A percentile compares a stretch with the other conserved stretches of the same genome.
phyloP scores from a whole-genome alignment of 2,113 vertebrate genomes.

The Brachionichthys hirsutus region DNA sequence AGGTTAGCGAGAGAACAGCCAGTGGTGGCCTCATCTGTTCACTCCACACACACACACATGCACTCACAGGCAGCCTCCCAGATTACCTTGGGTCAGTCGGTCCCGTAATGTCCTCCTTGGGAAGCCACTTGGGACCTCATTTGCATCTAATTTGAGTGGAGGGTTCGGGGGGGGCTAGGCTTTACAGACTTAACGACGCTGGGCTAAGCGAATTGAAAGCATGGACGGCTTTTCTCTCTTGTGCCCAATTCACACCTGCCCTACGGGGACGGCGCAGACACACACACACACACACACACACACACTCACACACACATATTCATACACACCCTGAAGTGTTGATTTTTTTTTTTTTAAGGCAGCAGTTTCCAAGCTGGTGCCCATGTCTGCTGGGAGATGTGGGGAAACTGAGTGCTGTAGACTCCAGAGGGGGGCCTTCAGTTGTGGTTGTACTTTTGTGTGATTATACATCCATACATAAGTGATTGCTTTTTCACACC shows the following conservation, averaged over 20 bases:
- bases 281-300: constrained; percentile 33
- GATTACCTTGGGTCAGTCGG: constrained; percentile 67
- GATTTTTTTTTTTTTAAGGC: constrained; percentile 32
- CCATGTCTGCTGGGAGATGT: constrained; percentile 33
- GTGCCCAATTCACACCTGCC: constrained; percentile 71
- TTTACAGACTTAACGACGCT: constrained; percentile 63
- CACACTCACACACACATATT: constrained; percentile 19
- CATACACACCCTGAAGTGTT: constrained; percentile 40
- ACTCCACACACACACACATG: constrained; percentile 22
- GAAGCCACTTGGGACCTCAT: constrained; percentile 75
- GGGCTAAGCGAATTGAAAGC: constrained; percentile 58
- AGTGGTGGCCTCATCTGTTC: constrained; percentile 49
- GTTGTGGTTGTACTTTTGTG: constrained; percentile 4
- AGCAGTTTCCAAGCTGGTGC: constrained; percentile 51
- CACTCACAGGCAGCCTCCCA: constrained; percentile 35
- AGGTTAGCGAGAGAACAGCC: constrained; percentile 69
- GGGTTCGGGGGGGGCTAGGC: constrained; percentile 46
- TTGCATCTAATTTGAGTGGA: constrained; percentile 77
- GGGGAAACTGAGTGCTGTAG: constrained; percentile 21
- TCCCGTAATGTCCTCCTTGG: constrained; percentile 68
- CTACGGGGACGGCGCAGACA: constrained; percentile 26
- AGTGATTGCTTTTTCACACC: background rate
- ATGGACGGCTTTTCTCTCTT: constrained; percentile 56
- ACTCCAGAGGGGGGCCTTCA: constrained; percentile 20
- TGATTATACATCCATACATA: background rate